Evolutionary conservation across 2,797 vertebrate genomes (phyloP), one percentile per base, ranked within the genome.

Genomic region (Propithecus deckenii): DNA sequence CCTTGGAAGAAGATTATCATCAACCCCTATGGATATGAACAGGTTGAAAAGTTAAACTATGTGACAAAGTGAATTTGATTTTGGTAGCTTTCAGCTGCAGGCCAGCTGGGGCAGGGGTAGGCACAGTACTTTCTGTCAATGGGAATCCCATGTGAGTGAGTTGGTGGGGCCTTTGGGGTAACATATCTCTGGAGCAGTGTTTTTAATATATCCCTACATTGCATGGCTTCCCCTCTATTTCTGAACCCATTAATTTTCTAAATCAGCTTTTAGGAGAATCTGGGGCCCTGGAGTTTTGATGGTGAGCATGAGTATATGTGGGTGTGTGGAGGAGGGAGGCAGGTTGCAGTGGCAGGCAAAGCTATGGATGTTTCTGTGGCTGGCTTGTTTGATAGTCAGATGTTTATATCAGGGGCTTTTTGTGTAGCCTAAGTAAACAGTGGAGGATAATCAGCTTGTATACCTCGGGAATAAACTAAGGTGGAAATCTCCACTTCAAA

Each of bases 51-150:
- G 48, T n/a, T 59, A 84, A 92, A 87, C 20, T 76, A 5, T 90
- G 38, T 35, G 78, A 95, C 48, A 93, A 63, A 55, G 67, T 65
- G n/a, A 81, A 50, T 89, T 94, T 65, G 35, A 35, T 92, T 89
- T 81, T 83, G 72, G 57, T 76, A 38, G 25, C 15, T 2, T 94
- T 95, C 75, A 63, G 65, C 22, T n/a, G 23, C 14, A 18, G 30
- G 5, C 25, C 84, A 46, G 25, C 50, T 80, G 46, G 28, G 41
- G 30, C 76, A 50, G 23, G 61, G 20, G 23, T 76, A 48, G 55
- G n/a, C 13, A 76, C 15, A 41, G 28, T 30, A 48, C 14, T 48
- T 94, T 92, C 78, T 85, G 43, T 84, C 67, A 86, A 0, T 65
- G n/a, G 48, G 23, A 69, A 86, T 80, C 32, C 10, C 28, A 78